Evolutionary conservation across 1,140 invertebrate species (phyloP), one percentile per base, ranked within the genome.

Genomic region (Trachymyrmex septentrionalis): DNA sequence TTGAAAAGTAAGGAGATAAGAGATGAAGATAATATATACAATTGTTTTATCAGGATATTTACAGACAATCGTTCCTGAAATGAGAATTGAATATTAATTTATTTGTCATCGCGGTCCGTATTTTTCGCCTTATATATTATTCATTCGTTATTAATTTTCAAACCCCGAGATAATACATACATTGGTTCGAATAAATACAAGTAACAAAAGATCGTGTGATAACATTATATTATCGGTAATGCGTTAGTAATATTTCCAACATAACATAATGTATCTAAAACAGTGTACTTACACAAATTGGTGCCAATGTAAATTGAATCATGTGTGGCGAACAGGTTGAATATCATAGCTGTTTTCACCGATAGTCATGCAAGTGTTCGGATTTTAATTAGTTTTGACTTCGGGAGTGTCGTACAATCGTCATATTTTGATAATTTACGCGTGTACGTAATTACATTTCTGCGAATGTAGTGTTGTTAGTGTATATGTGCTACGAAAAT

Each of bases 321-420:
- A 21, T 14, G 6, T 38, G 64, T 30, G 3, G 14, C 7, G 9
- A 44, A 10, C 9, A n/a, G n/a, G n/a, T 21, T 44, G 30, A 5
- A 21, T 19, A n/a, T 34, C 14, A 0, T 16, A 19, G 10, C 10
- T 44, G 34, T 44, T 67, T 67, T 67, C 34, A 34, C 19, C 30
- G 19, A 30, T 19, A 34, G 27, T 19, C 7, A 12, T 21, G 30
- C 19, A n/a, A 44, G 34, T 21, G 10, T 5, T 64, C 3, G 16
- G 3, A 44, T 44, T 67, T 44, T 67, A 67, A 67, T 67, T 67
- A 21, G n/a, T 67, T 67, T 67, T 67, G 6, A 67, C 10, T 67
- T 21, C n/a, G n/a, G n/a, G 2, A 38, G 34, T 44, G 10, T 5
- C 9, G 64, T 44, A 16, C n/a, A 44, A 5, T 44, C n/a, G 64